These are phyloP conservation scores for Castor canadensis DNA, from an alignment of 2,113 vertebrate species.

Conservation along the genomic window DNA sequence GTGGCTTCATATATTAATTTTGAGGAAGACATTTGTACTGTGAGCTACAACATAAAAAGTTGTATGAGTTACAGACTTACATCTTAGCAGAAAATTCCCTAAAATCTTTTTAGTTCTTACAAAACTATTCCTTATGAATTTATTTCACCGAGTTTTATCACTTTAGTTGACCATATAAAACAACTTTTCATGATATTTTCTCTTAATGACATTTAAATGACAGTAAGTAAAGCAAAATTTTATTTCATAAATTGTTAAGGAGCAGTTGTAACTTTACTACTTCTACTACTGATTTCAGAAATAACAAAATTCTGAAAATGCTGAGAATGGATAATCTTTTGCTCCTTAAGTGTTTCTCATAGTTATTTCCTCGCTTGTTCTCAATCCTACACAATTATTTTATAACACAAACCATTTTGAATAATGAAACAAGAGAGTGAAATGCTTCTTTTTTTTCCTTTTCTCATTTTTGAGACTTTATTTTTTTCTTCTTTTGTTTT, in stretches of 20 bases:
- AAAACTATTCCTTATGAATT: background rate
- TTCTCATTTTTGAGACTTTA: too few species aligned
- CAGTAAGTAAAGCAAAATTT: conserved; percentile 3
- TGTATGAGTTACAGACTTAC: background rate
- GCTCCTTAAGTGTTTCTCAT: background rate
- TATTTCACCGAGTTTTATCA: background rate
- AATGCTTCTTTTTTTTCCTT: conserved; percentile 7
- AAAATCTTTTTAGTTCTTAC: background rate
- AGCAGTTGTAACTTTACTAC: background rate
- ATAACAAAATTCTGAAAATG: conserved; percentile 27
- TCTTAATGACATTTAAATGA: conserved; percentile 17
- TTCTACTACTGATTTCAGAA: background rate
- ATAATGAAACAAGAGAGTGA: background rate
- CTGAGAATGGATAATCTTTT: background rate
- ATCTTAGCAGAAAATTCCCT: background rate
- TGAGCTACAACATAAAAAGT: background rate
- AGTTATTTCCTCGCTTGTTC: background rate
- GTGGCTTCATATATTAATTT: background rate
- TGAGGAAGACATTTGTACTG: background rate
- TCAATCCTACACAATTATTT: background rate
- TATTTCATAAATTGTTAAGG: conserved; percentile 3
- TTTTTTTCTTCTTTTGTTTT: too few species aligned
- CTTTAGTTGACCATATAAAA: background rate
- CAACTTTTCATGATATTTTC: background rate
- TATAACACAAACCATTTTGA: background rate